These are phyloP conservation scores for Buphagus erythrorhynchus DNA, from an alignment of 2,797 vertebrate genomes.

Conservation along the genomic window DNA sequence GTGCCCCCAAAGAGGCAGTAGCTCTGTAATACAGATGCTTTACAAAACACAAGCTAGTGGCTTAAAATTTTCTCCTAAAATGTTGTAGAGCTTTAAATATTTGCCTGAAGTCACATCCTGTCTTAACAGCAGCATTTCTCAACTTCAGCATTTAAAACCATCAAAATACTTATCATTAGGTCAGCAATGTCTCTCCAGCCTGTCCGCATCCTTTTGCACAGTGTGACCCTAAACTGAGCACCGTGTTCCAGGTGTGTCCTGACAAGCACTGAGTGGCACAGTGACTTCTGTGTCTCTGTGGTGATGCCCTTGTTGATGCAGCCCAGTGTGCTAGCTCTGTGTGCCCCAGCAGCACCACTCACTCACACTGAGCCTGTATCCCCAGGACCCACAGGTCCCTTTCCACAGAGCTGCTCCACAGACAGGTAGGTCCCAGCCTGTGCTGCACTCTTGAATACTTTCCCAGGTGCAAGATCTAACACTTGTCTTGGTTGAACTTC, in stretches of 20 bases:
- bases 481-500: not conserved
- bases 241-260: not conserved
- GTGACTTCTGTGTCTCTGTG: not conserved
- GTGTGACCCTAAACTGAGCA: not conserved
- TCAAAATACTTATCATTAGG: not conserved
- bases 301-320: not conserved
- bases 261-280: not conserved
- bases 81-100: not conserved
- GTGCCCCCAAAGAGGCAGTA: not conserved
- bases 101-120: not conserved
- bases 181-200: not conserved
- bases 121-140: not conserved
- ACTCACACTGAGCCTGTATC: not conserved
- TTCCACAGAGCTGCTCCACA: not conserved
- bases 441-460: not conserved
- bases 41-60: not conserved
- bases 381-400: not conserved
- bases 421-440: not conserved
- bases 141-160: not conserved
- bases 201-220: not conserved
- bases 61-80: not conserved
- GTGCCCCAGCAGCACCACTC: not conserved
- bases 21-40: not conserved
- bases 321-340: not conserved
- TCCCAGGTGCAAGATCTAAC: not conserved